A percentile compares a stretch with the other conserved stretches of the same genome.
phyloP scores from a whole-genome alignment of 2,113 vertebrate species.

The Nothocercus nigrocapillus region DNA sequence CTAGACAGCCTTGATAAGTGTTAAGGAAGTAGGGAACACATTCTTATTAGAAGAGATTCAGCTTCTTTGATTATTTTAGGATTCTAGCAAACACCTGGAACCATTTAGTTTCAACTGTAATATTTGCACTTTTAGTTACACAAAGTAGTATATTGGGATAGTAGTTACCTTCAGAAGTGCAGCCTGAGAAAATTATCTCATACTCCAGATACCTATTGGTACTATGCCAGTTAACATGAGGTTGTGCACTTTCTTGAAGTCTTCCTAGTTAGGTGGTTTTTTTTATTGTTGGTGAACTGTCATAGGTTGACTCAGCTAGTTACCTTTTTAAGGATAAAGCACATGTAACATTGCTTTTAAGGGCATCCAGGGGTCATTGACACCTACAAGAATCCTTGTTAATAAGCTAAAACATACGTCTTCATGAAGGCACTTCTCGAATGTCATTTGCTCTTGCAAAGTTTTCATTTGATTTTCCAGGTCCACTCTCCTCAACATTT shows the following conservation, averaged over 20 bases:
- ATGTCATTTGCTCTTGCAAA: conserved; percentile 81
- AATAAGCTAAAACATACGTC: conserved; percentile 76
- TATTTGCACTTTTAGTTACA: background rate
- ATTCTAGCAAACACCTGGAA: conserved; percentile 10
- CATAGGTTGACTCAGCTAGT: conserved; percentile 7
- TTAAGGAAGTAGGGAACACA: background rate
- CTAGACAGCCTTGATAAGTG: background rate
- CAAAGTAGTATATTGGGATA: background rate
- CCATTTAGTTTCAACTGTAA: background rate
- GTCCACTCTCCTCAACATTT: conserved; percentile 81
- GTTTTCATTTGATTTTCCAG: conserved; percentile 84
- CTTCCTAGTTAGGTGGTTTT: background rate
- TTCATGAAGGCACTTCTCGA: conserved; percentile 80
- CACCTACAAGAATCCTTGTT: background rate
- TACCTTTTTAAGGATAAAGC: conserved; percentile 10
- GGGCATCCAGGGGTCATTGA: background rate
- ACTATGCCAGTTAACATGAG: background rate
- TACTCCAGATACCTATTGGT: background rate
- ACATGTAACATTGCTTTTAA: conserved; percentile 24
- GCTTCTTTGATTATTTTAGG: background rate
- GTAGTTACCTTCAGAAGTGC: conserved; percentile 10
- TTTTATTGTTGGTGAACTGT: background rate
- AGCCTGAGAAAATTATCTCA: background rate
- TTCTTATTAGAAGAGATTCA: background rate
- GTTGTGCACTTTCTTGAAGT: background rate